Percentiles rank a stretch among this genome's conserved stretches.
Evolutionary conservation across 2,113 vertebrate genomes (phyloP).

Genomic region (Prunella fulvescens): DNA sequence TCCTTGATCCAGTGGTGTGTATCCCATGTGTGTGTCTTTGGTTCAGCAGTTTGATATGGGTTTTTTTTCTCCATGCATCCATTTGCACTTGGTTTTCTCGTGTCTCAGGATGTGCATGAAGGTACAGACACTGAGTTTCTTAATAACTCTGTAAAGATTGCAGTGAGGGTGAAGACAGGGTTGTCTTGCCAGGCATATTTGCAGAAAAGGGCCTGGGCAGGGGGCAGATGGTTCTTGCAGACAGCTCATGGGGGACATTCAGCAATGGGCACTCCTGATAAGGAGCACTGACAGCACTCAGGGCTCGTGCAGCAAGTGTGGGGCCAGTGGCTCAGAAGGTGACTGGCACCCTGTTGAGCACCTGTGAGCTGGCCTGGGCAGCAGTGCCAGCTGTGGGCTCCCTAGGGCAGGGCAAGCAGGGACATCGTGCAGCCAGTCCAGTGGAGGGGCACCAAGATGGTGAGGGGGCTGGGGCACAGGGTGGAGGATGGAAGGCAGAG

Average conservation of each 20-base stretch:
- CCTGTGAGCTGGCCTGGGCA: neutral
- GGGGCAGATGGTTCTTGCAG: neutral
- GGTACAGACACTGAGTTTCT: neutral
- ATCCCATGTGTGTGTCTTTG: neutral
- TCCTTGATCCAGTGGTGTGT: neutral
- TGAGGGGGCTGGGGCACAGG: neutral
- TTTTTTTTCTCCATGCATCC: neutral
- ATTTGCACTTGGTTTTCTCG: neutral
- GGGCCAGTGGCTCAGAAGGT: neutral
- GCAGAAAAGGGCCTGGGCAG: neutral
- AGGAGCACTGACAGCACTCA: neutral
- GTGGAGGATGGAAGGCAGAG: neutral
- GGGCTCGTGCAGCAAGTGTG: neutral
- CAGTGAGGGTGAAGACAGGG: neutral
- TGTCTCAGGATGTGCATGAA: accelerated
- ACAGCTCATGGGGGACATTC: accelerated
- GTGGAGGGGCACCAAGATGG: neutral
- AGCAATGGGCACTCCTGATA: neutral
- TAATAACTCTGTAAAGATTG: neutral
- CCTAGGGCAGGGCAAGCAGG: neutral
- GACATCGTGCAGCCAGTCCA: accelerated
- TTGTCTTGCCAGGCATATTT: neutral
- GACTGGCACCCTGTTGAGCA: neutral
- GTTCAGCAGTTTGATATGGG: neutral
- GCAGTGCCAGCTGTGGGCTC: neutral